Conservation (phyloP, 2,113 vertebrate genomes). For the Strigops habroptila region DNA sequence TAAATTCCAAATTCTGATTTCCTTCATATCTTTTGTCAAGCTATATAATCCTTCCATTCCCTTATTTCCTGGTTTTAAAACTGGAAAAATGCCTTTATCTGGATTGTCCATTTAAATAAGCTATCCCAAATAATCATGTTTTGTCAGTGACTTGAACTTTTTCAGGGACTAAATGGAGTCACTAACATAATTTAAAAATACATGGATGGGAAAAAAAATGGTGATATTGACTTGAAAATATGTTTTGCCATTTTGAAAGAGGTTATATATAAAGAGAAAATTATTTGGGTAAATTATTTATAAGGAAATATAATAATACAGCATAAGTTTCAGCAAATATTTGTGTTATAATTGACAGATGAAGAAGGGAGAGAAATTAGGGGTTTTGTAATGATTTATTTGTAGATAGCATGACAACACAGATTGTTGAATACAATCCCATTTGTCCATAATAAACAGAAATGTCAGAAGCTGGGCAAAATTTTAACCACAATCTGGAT, state of each 20-base stretch:
- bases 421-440: neutral
- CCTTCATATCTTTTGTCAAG: neutral
- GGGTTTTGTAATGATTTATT: neutral
- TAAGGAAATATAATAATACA: neutral
- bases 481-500: neutral
- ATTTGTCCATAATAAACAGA: neutral
- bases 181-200: neutral
- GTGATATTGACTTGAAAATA: neutral
- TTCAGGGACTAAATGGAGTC: neutral
- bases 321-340: neutral
- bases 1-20: neutral
- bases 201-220: neutral
- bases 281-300: neutral
- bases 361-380: neutral
- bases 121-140: neutral
- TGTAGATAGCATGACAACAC: neutral
- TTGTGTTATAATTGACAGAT: neutral
- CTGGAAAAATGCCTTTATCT: neutral
- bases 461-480: neutral
- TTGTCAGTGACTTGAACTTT: neutral
- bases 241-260: neutral
- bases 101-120: neutral
- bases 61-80: neutral
- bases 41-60: neutral
- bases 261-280: neutral